Conservation (phyloP, 2,113 vertebrate species). For the Oreotrochilus melanogaster region DNA sequence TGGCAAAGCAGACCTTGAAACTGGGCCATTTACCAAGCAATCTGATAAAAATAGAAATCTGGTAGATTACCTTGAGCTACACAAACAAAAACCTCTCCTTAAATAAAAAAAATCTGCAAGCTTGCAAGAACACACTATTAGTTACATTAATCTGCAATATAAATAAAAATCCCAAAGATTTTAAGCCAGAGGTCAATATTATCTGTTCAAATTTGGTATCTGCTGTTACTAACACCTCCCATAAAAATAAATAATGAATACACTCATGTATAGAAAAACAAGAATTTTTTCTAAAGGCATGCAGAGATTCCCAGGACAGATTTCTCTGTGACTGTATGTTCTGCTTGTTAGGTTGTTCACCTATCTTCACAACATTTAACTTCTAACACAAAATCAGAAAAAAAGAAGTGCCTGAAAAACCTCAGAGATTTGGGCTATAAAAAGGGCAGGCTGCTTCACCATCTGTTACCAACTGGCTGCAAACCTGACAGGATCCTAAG, state of each 20-base stretch:
- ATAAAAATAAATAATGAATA: background rate
- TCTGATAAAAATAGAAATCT: background rate
- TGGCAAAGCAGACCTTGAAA: background rate
- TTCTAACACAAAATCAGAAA: conserved; percentile 49
- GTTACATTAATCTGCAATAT: background rate
- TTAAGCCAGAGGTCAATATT: background rate
- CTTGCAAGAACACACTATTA: background rate
- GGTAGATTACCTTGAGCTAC: background rate
- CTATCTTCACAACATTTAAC: background rate
- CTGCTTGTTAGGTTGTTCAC: background rate
- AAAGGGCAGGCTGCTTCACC: background rate
- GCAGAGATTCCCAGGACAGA: background rate
- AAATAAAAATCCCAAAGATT: background rate
- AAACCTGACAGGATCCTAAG: background rate
- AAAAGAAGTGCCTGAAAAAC: conserved; percentile 34
- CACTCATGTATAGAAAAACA: background rate
- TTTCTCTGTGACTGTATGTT: no score
- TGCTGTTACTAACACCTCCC: background rate
- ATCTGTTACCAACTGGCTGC: background rate
- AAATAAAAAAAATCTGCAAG: background rate
- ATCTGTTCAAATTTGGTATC: background rate
- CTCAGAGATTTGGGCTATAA: background rate
- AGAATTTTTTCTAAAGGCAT: background rate
- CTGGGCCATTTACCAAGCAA: background rate
- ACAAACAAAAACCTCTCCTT: background rate